Percentiles rank a stretch among this genome's conserved stretches.
These are phyloP conservation scores for Bradynema listronoti DNA, from an alignment of 1,140 invertebrate species.

Conservation along the genomic window DNA sequence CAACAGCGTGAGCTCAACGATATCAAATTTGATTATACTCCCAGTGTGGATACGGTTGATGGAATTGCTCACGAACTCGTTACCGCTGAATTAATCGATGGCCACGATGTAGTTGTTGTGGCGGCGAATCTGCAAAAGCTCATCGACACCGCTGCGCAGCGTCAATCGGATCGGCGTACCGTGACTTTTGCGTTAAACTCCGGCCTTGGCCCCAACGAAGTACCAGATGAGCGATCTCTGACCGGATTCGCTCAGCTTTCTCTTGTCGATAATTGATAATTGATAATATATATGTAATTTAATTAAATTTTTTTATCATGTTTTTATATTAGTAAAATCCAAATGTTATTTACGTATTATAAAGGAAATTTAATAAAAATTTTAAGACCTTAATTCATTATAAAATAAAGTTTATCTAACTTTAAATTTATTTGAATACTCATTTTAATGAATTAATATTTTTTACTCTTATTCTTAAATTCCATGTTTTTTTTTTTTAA, in stretches of 20 bases:
- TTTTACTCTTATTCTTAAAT: too few species aligned
- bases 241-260: slow-evolving; percentile 94
- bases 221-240: slow-evolving; percentile 82
- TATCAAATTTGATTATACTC: slow-evolving; percentile 88
- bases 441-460: neutral
- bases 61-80: slow-evolving; percentile 88
- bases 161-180: slow-evolving; percentile 61
- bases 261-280: slow-evolving; percentile 35
- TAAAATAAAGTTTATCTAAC: neutral
- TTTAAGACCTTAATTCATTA: neutral
- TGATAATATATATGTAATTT: neutral
- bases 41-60: slow-evolving; percentile 76
- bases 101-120: slow-evolving; percentile 79
- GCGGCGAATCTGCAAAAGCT: slow-evolving; percentile 83
- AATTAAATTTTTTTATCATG: neutral
- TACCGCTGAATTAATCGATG: slow-evolving; percentile 83
- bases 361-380: neutral
- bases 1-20: slow-evolving; percentile 84
- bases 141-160: slow-evolving; percentile 66
- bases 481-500: too few species aligned
- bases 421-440: neutral
- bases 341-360: neutral
- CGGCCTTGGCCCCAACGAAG: slow-evolving; percentile 71
- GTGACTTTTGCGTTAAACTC: slow-evolving; percentile 82
- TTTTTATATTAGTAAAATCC: neutral